Evolutionary conservation across 2,797 vertebrate genomes (phyloP), one percentile per base, ranked within the genome.

Genomic region (Percopsis omiscomaycus): DNA sequence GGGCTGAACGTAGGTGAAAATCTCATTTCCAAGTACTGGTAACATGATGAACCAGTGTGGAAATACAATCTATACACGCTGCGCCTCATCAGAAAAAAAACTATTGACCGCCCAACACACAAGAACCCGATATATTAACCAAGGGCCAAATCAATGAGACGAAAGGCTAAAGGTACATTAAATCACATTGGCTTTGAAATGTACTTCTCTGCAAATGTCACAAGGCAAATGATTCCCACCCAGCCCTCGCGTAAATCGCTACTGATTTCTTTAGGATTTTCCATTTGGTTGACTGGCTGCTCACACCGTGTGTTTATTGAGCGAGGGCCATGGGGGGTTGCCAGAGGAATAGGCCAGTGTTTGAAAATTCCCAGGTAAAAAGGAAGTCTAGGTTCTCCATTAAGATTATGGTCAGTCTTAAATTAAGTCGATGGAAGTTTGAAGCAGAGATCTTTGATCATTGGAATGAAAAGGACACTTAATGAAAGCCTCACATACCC

Each of bases 81-180:
- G 62, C 49, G 22, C 75, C 80, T 86, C 84, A 86, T 88, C 85
- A 85, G 80, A 86, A 87, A 86, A 54, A 46, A 84, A 77, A 9
- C 71, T 84, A 87, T 81, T 58, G 82, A 89, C 74, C 79, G 76
- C 63, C 80, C 74, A 78, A 80, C 74, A 69, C 74, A 63, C 75
- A 61, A 81, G 72, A 82, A 85, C 80, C 84, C 55, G 66, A 90
- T 86, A 87, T 82, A 84, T 87, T 86, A 90, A 91, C 86, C 81
- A 61, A 65, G 79, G 84, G 83, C 83, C 66, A 74, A 86, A 90
- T 89, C 85, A 83, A 89, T 90, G 75, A 80, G 74, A 82, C 55
- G 61, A 81, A 90, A 89, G 86, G 86, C 83, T 88, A 88, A 89
- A 90, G 83, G 84, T 85, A 82, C 84, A 88, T 87, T 88, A 86